phyloP scores from a whole-genome alignment of 1,140 invertebrate genomes.

The Conopomorpha cramerella region DNA sequence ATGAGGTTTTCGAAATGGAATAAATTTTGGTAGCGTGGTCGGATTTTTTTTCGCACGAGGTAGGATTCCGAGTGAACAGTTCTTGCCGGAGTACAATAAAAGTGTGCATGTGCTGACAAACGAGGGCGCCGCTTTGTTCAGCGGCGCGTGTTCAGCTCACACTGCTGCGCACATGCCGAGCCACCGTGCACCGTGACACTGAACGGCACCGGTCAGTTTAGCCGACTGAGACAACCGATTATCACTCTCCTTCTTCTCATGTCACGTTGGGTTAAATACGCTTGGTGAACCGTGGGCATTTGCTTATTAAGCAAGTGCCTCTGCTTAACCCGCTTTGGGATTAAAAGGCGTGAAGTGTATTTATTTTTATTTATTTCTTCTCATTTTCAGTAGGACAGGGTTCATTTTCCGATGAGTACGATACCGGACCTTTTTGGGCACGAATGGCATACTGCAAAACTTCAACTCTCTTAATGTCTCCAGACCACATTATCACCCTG shows the following conservation, averaged over 20 bases:
- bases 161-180: too few relatives aligned
- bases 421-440: constrained; percentile 44
- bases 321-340: background rate
- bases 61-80: too few relatives aligned
- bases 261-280: too few relatives aligned
- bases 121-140: constrained; percentile 17
- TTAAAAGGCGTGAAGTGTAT: background rate
- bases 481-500: too few relatives aligned
- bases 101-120: background rate
- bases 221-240: too few relatives aligned
- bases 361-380: background rate
- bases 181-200: background rate
- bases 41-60: too few relatives aligned
- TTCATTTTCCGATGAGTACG: constrained; percentile 11
- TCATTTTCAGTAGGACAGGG: constrained; percentile 5
- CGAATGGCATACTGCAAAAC: too few relatives aligned
- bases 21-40: too few relatives aligned
- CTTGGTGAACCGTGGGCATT: background rate
- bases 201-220: background rate
- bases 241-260: too few relatives aligned
- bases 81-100: background rate
- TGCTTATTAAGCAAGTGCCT: background rate
- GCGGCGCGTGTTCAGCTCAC: too few relatives aligned
- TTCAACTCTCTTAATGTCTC: too few relatives aligned
- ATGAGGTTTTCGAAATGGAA: background rate